Evolutionary conservation across 2,888 invertebrate species (phyloP).

Genomic region (Diaprepes abbreviatus): DNA sequence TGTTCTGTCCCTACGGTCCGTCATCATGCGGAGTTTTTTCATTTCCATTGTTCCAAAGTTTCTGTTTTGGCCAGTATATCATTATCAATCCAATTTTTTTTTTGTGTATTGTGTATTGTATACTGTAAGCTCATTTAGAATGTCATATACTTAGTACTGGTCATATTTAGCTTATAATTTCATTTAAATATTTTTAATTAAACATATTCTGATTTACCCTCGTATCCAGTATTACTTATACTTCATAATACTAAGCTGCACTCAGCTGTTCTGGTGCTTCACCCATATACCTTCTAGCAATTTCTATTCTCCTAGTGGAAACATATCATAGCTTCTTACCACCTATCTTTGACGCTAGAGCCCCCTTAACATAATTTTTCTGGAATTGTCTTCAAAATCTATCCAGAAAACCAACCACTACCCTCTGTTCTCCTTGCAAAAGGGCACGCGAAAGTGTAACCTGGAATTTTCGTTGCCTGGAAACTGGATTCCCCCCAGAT

Average conservation of each 20-base stretch:
- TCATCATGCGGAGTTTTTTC: too few relatives aligned
- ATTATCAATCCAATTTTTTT: too few relatives aligned
- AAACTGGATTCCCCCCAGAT: constrained; percentile 12
- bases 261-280: background rate
- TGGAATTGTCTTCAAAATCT: background rate
- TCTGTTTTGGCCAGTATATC: too few relatives aligned
- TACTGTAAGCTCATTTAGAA: too few relatives aligned
- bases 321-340: constrained; percentile 16
- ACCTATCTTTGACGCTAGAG: constrained; percentile 14
- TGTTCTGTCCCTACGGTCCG: too few relatives aligned
- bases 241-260: background rate
- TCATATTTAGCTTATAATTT: too few relatives aligned
- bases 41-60: too few relatives aligned
- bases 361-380: background rate
- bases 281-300: background rate
- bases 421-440: constrained; percentile 8
- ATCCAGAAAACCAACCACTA: background rate
- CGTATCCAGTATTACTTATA: too few relatives aligned
- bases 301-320: background rate
- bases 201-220: too few relatives aligned
- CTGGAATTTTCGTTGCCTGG: constrained; percentile 19
- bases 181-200: too few relatives aligned
- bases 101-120: too few relatives aligned
- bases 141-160: too few relatives aligned
- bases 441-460: constrained; percentile 23